A percentile compares a stretch with the other conserved stretches of the same genome.
Evolutionary conservation across 2,797 vertebrate genomes (phyloP).

Genomic region (Somateria mollissima): DNA sequence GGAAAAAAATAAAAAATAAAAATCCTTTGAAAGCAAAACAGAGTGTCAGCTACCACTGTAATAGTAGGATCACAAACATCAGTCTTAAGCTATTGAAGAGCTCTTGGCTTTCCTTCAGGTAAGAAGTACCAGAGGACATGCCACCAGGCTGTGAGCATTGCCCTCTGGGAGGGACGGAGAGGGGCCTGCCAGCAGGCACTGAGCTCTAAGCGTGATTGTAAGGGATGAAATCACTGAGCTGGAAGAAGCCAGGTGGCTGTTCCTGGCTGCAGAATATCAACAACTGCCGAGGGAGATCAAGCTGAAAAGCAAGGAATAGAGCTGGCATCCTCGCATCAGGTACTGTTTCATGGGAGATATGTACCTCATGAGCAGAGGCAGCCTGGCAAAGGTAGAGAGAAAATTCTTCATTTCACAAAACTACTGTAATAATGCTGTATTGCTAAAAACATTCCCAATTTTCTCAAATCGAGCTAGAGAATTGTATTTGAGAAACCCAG

Average conservation of each 20-base stretch:
- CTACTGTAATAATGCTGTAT: neutral
- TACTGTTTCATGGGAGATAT: neutral
- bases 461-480: neutral
- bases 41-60: neutral
- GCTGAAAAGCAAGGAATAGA: neutral
- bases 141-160: neutral
- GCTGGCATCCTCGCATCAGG: neutral
- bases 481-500: neutral
- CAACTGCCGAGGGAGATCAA: neutral
- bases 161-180: fast-evolving
- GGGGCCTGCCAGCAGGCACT: neutral
- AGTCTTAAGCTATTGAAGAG: neutral
- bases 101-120: neutral
- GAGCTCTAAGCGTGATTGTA: neutral
- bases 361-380: neutral
- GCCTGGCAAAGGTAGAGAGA: neutral
- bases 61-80: neutral
- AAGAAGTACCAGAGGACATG: neutral
- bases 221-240: neutral
- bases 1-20: neutral
- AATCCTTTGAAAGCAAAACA: neutral
- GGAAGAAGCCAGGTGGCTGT: neutral
- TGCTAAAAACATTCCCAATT: neutral
- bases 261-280: neutral
- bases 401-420: neutral